Percentiles rank a stretch among this genome's conserved stretches.
phyloP scores from a whole-genome alignment of 37 sponge, comb jelly and placozoan genomes.

The Oopsacas minuta region DNA sequence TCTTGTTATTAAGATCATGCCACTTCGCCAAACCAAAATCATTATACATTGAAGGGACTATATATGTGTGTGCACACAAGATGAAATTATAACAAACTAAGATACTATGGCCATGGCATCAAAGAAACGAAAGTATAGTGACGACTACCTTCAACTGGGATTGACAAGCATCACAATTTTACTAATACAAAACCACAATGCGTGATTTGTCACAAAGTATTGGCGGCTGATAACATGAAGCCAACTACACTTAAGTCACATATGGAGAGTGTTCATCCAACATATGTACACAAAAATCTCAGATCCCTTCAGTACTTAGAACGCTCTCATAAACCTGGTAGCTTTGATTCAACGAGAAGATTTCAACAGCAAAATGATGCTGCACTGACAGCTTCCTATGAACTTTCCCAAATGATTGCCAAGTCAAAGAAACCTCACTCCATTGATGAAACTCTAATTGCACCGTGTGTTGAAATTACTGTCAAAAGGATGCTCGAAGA shows the following conservation, averaged over 20 bases:
- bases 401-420: not conserved
- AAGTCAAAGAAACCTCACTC: not conserved
- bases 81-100: not conserved
- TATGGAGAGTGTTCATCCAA: not conserved
- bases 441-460: slow-evolving; percentile 2
- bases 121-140: not conserved
- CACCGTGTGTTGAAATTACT: not conserved
- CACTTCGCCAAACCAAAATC: not conserved
- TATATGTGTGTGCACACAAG: not conserved
- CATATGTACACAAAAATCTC: not conserved
- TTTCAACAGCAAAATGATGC: slow-evolving; percentile 17
- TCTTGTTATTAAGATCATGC: not conserved
- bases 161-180: not conserved
- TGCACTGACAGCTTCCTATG: not conserved
- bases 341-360: not conserved
- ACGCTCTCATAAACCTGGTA: not conserved
- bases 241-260: not conserved
- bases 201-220: not conserved
- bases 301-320: not conserved
- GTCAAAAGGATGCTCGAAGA: not conserved
- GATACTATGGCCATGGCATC: not conserved
- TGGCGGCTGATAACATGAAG: not conserved
- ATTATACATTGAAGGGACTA: not conserved
- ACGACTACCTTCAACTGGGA: not conserved
- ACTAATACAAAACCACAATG: not conserved